Evolutionary conservation across 2,888 invertebrate species (phyloP), one percentile per base, ranked within the genome.

Genomic region (Atherix ibis): DNA sequence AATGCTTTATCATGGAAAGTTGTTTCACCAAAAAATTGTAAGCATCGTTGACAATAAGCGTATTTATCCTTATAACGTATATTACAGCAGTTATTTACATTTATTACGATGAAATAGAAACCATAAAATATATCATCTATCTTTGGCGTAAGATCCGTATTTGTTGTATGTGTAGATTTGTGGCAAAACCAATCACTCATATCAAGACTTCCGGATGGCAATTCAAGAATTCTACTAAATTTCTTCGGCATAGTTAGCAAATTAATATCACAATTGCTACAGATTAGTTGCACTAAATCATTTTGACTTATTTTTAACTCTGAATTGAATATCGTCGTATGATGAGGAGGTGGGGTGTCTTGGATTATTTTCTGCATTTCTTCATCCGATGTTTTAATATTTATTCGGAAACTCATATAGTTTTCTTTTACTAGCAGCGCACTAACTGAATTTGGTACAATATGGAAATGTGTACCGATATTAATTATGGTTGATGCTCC

Each of bases 151-250:
- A 36, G 36, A 31, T 32, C 32, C 5, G 31, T 26, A 15, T 31
- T 31, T 2, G 27, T 27, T 25, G 26, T 18, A 33, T 34, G 27
- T 25, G 31, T 15, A 25, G 34, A 34, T 22, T 38, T 42, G 24
- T 46, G 44, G 38, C 46, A 46, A 32, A 44, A 43, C 42, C 43
- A 45, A 24, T 45, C 44, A 29, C 31, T 31, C 5, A 41, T 37
- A 24, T 41, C 43, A 17, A 43, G 28, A 27, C 35, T 28, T 29
- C 39, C 44, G 1, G 43, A 41, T 31, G 46, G 44, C 9, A 45
- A 32, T 27, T 42, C 42, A 5, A 41, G 35, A 13, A 46, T 35
- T 27, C 44, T 31, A 19, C 34, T 25, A 25, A 44, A 43, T n/a
- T 6, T 8, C 18, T 33, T 32, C 2, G 18, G 6, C 16, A 38